Percentiles rank a stretch among this genome's conserved stretches.
Conservation (phyloP, 2,888 invertebrate genomes). For the Melipona bicolor region DNA sequence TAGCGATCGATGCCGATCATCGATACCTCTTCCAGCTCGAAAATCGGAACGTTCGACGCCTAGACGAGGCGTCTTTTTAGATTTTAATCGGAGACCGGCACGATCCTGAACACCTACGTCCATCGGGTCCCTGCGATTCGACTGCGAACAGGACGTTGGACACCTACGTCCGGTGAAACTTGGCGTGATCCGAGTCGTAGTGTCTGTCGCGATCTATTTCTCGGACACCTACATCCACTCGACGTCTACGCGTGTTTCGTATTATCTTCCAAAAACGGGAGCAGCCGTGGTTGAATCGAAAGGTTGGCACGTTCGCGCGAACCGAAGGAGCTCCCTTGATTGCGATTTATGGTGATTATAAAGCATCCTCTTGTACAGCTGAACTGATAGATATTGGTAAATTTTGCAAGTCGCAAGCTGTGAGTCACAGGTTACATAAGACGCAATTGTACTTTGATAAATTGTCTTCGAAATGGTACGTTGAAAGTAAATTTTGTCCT, state of each 20-base stretch:
- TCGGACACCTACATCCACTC: slow-evolving; percentile 34
- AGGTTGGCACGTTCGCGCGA: not conserved
- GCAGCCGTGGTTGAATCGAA: not conserved
- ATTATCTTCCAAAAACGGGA: slow-evolving; percentile 2
- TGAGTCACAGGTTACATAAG: not conserved
- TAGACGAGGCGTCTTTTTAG: slow-evolving; percentile 3
- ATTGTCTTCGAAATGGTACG: too few relatives aligned
- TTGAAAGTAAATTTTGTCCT: too few relatives aligned
- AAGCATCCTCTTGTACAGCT: too few relatives aligned
- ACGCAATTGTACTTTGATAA: too few relatives aligned
- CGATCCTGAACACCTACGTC: slow-evolving; percentile 27
- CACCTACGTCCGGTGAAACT: slow-evolving; percentile 40
- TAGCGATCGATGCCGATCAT: slow-evolving; percentile 27
- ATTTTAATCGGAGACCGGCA: slow-evolving; percentile 5
- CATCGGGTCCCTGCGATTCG: slow-evolving; percentile 7
- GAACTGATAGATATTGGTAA: not conserved
- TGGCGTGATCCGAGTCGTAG: not conserved
- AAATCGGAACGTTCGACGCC: slow-evolving; percentile 26
- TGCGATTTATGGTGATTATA: not conserved
- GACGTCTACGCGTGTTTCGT: not conserved
- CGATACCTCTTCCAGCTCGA: slow-evolving; percentile 8
- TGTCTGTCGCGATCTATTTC: slow-evolving; percentile 10
- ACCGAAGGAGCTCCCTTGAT: not conserved
- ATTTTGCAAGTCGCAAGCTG: not conserved
- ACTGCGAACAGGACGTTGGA: slow-evolving; percentile 8